Evolutionary conservation across 1,140 invertebrate genomes (phyloP).

Genomic region (Paralvinella palmiformis): DNA sequence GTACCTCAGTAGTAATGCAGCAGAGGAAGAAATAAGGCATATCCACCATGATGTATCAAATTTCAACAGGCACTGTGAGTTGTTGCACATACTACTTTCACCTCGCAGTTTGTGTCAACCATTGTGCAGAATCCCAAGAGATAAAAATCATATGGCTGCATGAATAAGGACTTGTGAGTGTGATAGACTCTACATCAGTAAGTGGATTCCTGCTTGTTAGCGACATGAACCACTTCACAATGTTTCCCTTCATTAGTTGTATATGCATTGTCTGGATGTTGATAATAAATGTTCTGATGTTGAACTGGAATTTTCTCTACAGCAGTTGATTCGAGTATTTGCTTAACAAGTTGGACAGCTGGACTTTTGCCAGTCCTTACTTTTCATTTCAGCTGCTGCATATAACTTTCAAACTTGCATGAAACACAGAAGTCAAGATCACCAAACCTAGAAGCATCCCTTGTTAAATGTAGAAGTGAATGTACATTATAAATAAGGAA

Average conservation of each 20-base stretch:
- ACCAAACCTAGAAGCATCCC: not conserved
- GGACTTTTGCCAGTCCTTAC: not conserved
- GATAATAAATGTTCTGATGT: not conserved
- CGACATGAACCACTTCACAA: not conserved
- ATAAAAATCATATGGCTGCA: not conserved
- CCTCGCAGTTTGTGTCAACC: no score
- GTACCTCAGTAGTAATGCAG: no score
- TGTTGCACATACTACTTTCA: no score
- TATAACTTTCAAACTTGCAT: not conserved
- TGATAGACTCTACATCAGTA: not conserved
- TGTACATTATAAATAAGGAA: not conserved
- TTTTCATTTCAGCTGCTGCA: not conserved
- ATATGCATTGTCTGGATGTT: conserved; percentile 1
- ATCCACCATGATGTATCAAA: no score
- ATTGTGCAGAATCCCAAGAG: no score
- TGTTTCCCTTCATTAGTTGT: not conserved
- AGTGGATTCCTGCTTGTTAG: not conserved
- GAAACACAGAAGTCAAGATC: not conserved
- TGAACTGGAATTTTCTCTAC: not conserved
- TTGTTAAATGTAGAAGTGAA: not conserved
- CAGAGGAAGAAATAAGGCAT: no score
- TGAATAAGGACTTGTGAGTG: not conserved
- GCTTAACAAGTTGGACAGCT: not conserved
- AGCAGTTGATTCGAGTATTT: not conserved
- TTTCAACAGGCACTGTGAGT: no score